These are phyloP conservation scores for Regulus satrapa DNA, from an alignment of 2,113 vertebrate genomes.

Conservation along the genomic window DNA sequence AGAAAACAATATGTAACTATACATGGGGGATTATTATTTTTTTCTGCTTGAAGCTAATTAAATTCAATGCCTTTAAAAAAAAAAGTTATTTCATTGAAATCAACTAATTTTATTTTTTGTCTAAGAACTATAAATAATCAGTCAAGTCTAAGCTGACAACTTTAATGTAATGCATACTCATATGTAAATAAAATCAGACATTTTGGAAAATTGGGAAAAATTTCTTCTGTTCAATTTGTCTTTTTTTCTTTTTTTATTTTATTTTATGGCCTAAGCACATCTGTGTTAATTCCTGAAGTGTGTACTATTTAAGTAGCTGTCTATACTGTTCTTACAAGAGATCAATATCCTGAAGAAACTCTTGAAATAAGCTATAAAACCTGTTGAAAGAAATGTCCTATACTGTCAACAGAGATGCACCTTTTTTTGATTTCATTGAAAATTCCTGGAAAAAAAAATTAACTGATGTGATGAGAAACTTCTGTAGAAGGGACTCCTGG, in stretches of 20 bases:
- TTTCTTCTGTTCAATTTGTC: neutral
- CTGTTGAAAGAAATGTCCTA: neutral
- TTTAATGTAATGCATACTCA: neutral
- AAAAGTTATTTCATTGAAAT: neutral
- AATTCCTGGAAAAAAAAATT: neutral
- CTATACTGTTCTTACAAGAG: slow-evolving; percentile 36
- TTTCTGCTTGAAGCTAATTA: neutral
- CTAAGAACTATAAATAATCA: neutral
- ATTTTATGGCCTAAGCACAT: neutral
- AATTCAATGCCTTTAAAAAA: neutral
- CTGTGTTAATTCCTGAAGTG: slow-evolving; percentile 28
- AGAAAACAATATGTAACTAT: neutral
- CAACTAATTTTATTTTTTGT: neutral
- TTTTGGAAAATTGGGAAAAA: neutral
- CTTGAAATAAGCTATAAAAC: slow-evolving; percentile 10
- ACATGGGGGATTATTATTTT: neutral
- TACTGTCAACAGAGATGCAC: neutral
- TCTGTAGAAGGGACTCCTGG: neutral
- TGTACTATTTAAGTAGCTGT: neutral
- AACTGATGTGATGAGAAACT: neutral
- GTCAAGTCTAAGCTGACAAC: neutral
- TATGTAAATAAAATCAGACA: neutral
- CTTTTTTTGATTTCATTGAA: neutral
- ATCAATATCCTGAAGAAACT: slow-evolving; percentile 8
- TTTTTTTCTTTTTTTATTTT: no score